Base-by-base conservation (phyloP, 2,888 invertebrate genomes). In the Apeira syringaria region DNA sequence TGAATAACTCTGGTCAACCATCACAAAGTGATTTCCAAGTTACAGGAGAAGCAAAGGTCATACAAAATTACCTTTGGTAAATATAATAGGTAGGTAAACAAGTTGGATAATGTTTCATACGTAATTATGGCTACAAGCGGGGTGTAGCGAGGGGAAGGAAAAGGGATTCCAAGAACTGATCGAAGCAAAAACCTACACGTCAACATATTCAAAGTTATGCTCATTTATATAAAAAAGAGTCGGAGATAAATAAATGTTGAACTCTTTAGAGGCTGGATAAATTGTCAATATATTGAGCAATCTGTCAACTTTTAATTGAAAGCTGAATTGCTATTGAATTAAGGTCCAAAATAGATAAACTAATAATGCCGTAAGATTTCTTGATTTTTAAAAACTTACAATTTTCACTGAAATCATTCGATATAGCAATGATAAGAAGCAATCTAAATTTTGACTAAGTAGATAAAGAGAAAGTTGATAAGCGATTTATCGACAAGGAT, bases 161-260 rank as follows among this genome's bases (percentile, higher is more conserved):
- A 45, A 40, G 31, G 12, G 30, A 40, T 46, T 46, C 45, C 32
- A 8, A 24, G 39, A 46, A 39, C 10, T 25, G 35, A 27, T 28
- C 39, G 35, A 28, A 20, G 47, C 33, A 29, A 47, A 47, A 37
- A 45, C 37, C 15, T 22, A 9, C 29, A 7, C 20, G 18, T 35
- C 24, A 24, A 39, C 30, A 30, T 30, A 28, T 12, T 26, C 36
- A 46, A 29, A 34, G 28, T 11, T 29, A 33, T 32, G 18, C 41
- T 43, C 46, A 48, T 48, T 46, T 39, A 43, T 39, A 43, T 55
- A 46, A 28, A 36, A 36, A 43, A 24, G 31, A 22, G 32, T 6
- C n/a, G 15, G 1, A 20, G 7, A 7, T 7, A 7, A 20, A 20
- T 20, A 15, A 3, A 15, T n/a, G n/a, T n/a, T n/a, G n/a, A n/a